A percentile compares a stretch with the other conserved stretches of the same genome.
phyloP scores from a whole-genome alignment of 2,113 vertebrate genomes.

The Channa argus region DNA sequence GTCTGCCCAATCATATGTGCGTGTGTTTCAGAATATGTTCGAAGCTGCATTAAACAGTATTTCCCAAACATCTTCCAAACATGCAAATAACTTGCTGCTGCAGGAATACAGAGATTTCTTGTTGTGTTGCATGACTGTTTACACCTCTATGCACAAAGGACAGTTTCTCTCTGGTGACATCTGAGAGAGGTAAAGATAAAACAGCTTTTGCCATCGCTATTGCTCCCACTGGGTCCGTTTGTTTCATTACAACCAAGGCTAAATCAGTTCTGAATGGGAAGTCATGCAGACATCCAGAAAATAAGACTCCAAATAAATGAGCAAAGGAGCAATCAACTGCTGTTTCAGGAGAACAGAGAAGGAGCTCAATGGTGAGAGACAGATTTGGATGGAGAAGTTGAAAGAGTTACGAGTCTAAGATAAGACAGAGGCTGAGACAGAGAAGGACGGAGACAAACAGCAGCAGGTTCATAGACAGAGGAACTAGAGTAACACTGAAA shows the following conservation, averaged over 20 bases:
- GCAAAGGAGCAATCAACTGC: constrained; percentile 39
- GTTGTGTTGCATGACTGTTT: constrained; percentile 32
- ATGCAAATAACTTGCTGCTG: constrained; percentile 38
- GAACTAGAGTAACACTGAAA: constrained; percentile 19
- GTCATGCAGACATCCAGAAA: constrained; percentile 54
- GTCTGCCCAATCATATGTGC: constrained; percentile 11
- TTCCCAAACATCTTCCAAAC: constrained; percentile 4
- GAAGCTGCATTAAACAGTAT: constrained; percentile 16
- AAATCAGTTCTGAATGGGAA: constrained; percentile 42
- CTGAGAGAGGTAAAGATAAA: constrained; percentile 44
- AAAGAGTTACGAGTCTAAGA: constrained; percentile 21
- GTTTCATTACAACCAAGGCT: constrained; percentile 44
- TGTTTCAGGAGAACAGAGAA: constrained; percentile 37
- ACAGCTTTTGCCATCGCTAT: constrained; percentile 48
- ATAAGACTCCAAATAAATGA: constrained; percentile 50
- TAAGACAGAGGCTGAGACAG: constrained; percentile 12
- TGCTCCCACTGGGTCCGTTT: constrained; percentile 51
- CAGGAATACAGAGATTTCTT: constrained; percentile 14
- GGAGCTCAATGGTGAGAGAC: constrained; percentile 7
- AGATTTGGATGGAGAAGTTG: constrained; percentile 45
- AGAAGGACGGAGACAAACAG: not conserved
- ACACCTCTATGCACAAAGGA: constrained; percentile 35
- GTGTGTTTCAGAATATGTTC: constrained; percentile 26
- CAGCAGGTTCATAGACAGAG: constrained; percentile 1
- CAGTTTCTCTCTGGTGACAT: constrained; percentile 31